Conservation (phyloP, 2,888 invertebrate species). For the Drosophila mettleri region DNA sequence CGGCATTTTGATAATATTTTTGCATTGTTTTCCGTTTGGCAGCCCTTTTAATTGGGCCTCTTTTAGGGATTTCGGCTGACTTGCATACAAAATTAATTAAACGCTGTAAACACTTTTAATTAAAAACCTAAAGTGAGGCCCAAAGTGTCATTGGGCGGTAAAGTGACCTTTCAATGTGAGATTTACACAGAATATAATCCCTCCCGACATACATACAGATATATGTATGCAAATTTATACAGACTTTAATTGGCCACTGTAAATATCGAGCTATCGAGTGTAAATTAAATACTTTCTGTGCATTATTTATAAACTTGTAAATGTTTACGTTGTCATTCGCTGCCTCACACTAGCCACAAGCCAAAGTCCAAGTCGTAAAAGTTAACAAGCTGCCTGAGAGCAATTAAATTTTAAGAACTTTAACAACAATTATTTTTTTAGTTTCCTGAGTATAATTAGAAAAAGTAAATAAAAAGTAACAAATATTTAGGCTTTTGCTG, state of each 20-base stretch:
- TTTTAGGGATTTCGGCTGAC: slow-evolving; percentile 40
- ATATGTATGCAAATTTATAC: slow-evolving; percentile 3
- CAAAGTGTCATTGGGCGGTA: slow-evolving; percentile 10
- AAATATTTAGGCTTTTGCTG: too few relatives aligned
- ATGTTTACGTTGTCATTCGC: slow-evolving; percentile 12
- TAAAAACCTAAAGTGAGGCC: slow-evolving; percentile 24
- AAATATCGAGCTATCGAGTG: not conserved
- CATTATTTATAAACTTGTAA: slow-evolving; percentile 43
- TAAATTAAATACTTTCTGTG: slow-evolving; percentile 20
- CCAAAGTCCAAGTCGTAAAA: slow-evolving; percentile 34
- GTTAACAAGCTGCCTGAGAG: slow-evolving; percentile 19
- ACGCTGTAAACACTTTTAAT: slow-evolving; percentile 33
- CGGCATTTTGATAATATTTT: slow-evolving; percentile 32
- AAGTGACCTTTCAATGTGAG: slow-evolving; percentile 11
- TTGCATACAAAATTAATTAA: slow-evolving; percentile 48
- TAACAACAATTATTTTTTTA: not conserved
- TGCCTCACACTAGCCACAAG: slow-evolving; percentile 8
- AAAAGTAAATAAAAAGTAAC: not conserved
- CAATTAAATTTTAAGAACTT: not conserved
- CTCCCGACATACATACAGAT: not conserved
- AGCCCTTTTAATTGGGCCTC: slow-evolving; percentile 64
- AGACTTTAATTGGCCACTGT: not conserved
- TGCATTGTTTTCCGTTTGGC: slow-evolving; percentile 32
- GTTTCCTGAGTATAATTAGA: not conserved
- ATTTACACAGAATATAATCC: slow-evolving; percentile 10